Evolutionary conservation across 2,113 vertebrate species (phyloP).

Genomic region (Australoheros scitulus): DNA sequence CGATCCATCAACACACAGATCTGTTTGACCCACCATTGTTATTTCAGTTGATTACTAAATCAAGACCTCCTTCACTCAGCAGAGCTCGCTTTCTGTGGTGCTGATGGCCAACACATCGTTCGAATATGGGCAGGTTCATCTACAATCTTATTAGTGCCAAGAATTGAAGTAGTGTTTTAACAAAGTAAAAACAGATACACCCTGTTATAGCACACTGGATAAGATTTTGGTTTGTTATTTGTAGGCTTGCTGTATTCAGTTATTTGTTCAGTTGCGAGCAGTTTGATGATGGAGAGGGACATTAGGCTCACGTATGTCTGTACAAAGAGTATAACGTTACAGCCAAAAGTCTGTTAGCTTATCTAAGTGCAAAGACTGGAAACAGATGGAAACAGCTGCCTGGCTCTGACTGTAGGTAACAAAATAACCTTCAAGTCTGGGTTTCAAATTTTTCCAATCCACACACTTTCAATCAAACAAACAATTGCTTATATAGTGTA

Average conservation of each 20-base stretch:
- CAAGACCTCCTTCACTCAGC: slow-evolving; percentile 49
- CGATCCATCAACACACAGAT: slow-evolving; percentile 62
- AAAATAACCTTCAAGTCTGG: background rate
- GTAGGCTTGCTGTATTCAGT: background rate
- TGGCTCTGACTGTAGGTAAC: background rate
- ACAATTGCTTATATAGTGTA: background rate
- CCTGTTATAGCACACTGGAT: background rate
- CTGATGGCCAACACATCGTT: slow-evolving; percentile 33
- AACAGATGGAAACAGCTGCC: background rate
- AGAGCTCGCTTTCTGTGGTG: slow-evolving; percentile 33
- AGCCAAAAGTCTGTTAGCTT: background rate
- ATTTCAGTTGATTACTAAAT: slow-evolving; percentile 71
- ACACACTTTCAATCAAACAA: background rate
- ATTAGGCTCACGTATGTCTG: background rate
- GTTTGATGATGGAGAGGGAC: background rate
- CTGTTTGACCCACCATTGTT: slow-evolving; percentile 50
- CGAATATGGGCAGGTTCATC: slow-evolving; percentile 26
- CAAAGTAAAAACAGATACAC: slow-evolving; percentile 21
- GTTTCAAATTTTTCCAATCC: background rate
- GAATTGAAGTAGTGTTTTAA: slow-evolving; percentile 13
- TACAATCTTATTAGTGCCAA: slow-evolving; percentile 14
- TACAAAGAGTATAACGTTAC: background rate
- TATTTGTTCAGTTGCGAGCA: background rate
- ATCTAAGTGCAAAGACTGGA: slow-evolving; percentile 4
- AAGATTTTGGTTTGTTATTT: background rate